These are phyloP conservation scores for Hyposmocoma kahamanoa DNA, from an alignment of 1,140 invertebrate genomes.

Conservation along the genomic window DNA sequence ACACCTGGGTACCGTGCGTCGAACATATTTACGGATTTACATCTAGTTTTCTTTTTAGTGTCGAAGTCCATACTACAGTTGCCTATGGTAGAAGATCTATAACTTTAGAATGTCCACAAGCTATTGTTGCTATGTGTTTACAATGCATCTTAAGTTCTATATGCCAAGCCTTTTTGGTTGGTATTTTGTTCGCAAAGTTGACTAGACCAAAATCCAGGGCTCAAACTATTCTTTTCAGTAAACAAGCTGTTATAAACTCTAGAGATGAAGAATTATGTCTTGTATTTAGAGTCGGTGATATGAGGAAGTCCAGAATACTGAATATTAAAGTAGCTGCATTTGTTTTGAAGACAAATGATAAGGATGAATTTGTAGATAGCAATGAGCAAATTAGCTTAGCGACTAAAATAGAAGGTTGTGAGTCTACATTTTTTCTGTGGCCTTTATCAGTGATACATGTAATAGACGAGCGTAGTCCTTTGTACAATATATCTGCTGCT, in stretches of 20 bases:
- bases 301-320: conserved; percentile 95
- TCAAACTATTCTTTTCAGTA: conserved; percentile 93
- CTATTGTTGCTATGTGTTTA: conserved; percentile 95
- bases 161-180: conserved; percentile 84
- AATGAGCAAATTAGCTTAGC: conserved; percentile 81
- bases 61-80: conserved; percentile 93
- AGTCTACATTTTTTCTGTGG: conserved; percentile 89
- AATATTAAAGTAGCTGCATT: conserved; percentile 89
- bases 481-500: conserved; percentile 86
- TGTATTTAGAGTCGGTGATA: conserved; percentile 95
- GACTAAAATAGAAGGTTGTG: conserved; percentile 83
- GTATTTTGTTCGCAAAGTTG: conserved; percentile 91
- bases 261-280: conserved; percentile 89
- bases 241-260: conserved; percentile 88
- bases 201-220: conserved; percentile 95
- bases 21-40: conserved; percentile 86
- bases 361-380: conserved; percentile 74
- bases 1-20: conserved; percentile 86
- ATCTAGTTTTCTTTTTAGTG: conserved; percentile 90
- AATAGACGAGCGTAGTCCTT: conserved; percentile 82
- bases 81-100: conserved; percentile 84
- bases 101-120: conserved; percentile 93
- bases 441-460: conserved; percentile 86
- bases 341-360: conserved; percentile 82
- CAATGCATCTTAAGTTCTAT: conserved; percentile 96